phyloP scores from a whole-genome alignment of 35 echinoderm and acorn worm genomes.

The Patiria miniata region DNA sequence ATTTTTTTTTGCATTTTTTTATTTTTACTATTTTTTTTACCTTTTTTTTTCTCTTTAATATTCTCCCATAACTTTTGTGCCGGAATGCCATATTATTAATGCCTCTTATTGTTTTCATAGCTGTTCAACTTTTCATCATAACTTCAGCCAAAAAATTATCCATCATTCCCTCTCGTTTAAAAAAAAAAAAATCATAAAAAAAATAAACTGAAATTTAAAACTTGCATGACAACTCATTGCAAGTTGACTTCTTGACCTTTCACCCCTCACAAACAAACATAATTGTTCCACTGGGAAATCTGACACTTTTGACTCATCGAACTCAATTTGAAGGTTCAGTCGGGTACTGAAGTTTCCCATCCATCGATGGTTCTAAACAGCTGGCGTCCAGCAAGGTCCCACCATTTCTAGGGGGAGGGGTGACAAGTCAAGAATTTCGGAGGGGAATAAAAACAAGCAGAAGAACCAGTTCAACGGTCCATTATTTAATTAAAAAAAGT shows the following conservation, averaged over 20 bases:
- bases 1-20: slow-evolving; percentile 1
- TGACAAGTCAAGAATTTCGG: slow-evolving; percentile 6
- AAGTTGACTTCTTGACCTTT: slow-evolving; percentile 2
- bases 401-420: not conserved
- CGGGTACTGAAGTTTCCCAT: no score
- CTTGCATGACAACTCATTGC: not conserved
- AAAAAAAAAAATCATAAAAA: slow-evolving; percentile 25
- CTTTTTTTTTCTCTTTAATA: slow-evolving; percentile 11
- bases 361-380: no score
- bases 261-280: not conserved
- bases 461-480: slow-evolving; percentile 13
- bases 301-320: no score
- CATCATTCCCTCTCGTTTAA: slow-evolving; percentile 12
- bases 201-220: slow-evolving; percentile 14
- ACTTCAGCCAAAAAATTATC: slow-evolving; percentile 31
- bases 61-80: slow-evolving; percentile 39
- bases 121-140: slow-evolving; percentile 31
- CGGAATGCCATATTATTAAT: slow-evolving; percentile 56
- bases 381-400: not conserved
- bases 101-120: slow-evolving; percentile 23
- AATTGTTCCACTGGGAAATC: not conserved
- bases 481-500: not conserved
- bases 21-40: slow-evolving; percentile 41
- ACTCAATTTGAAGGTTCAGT: no score
- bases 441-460: slow-evolving; percentile 33